Evolutionary conservation across 2,888 invertebrate species (phyloP), one percentile per base, ranked within the genome.

Genomic region (Rugalucina vietnamica): DNA sequence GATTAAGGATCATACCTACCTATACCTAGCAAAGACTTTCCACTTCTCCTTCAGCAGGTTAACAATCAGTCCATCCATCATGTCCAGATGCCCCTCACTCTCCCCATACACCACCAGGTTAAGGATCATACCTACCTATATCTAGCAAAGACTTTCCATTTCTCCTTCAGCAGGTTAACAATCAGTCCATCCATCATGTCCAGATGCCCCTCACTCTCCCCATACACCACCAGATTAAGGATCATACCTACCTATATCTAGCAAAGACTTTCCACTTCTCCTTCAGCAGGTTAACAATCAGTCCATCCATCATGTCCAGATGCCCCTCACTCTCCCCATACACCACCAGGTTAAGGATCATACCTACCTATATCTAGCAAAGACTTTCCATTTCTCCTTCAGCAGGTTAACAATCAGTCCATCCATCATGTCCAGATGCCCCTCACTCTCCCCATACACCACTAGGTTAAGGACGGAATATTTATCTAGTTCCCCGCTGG

Each of bases 211-310:
- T 97, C 97, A 95, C 96, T 96, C 95, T 98, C 99, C 86, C 99
- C 99, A 96, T 99, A 99, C 0, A 99, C 98, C 5, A 99, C 98
- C 80, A 99, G 96, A 96, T 99, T 98, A 34, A 99, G 95, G 0
- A 98, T n/a, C n/a, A n/a, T n/a, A n/a, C n/a, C n/a, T 87, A 94
- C 94, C 94, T 93, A 87, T 84, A 92, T 81, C 92, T 91, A 32
- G 98, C 98, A 95, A 99, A 99, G 0, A 98, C 97, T 92, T 98
- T 98, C 99, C 99, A 99, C 96, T 99, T 99, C 2, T 98, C 98
- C 94, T 98, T 97, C 18, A 99, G 95, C 24, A 99, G 96, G 94
- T 99, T 98, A 29, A 98, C 98, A 70, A 99, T 95, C 90, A 99
- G 97, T 0, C 99, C 99, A 94, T 99, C 99, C 95, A 99, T 96